phyloP scores from a whole-genome alignment of 2,888 invertebrate species.

The Hanleya hanleyi region DNA sequence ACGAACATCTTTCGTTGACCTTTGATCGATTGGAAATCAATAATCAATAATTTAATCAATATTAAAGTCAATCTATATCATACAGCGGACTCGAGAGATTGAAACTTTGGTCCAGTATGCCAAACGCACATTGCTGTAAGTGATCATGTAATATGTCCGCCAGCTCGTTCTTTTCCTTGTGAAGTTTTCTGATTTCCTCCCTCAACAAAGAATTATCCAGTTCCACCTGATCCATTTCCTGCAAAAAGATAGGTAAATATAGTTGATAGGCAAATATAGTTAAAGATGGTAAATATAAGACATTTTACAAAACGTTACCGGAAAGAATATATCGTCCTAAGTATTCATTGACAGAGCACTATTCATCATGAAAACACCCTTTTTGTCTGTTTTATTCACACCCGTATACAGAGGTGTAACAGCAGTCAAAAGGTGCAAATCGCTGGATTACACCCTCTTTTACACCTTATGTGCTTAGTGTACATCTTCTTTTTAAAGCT shows the following conservation, averaged over 20 bases:
- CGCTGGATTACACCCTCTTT: too few species aligned
- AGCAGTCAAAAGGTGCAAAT: too few species aligned
- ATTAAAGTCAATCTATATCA: not conserved
- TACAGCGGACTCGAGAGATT: not conserved
- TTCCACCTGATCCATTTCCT: conserved; percentile 32
- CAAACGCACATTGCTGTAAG: conserved; percentile 20
- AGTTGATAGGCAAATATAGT: not conserved
- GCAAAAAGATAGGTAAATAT: conserved; percentile 7
- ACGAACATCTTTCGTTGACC: not conserved
- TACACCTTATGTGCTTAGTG: too few species aligned
- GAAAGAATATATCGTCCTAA: too few species aligned
- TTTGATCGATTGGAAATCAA: not conserved
- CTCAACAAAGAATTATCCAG: conserved; percentile 21
- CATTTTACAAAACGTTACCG: too few species aligned
- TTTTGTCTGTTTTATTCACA: too few species aligned
- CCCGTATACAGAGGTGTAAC: too few species aligned
- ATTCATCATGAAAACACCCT: too few species aligned
- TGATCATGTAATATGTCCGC: conserved; percentile 21
- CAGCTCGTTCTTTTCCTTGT: conserved; percentile 25
- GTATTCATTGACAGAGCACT: too few species aligned
- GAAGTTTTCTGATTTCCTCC: conserved; percentile 26
- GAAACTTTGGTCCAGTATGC: too few species aligned
- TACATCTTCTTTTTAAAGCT: too few species aligned
- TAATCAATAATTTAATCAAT: not conserved
- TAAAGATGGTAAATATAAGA: too few species aligned